Conservation (phyloP, 2,888 invertebrate species). For the Xestia c-nigrum region DNA sequence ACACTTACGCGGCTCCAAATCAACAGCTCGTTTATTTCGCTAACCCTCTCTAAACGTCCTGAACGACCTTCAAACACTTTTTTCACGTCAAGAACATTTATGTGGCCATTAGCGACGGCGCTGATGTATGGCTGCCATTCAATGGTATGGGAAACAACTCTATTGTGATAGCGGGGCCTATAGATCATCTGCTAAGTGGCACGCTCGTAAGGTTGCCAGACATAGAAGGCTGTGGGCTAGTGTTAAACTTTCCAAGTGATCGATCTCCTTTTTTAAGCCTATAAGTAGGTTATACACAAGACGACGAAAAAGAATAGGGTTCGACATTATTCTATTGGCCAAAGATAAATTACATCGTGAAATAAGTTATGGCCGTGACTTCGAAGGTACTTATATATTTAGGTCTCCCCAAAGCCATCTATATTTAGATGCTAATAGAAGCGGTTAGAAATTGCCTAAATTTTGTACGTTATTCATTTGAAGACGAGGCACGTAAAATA, state of each 20-base stretch:
- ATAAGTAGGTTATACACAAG: not conserved
- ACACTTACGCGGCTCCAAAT: constrained; percentile 9
- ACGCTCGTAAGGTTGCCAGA: constrained; percentile 8
- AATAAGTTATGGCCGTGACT: constrained; percentile 26
- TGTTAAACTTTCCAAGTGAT: constrained; percentile 28
- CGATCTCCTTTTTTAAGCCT: constrained; percentile 27
- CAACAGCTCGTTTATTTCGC: constrained; percentile 39
- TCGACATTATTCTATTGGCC: constrained; percentile 9
- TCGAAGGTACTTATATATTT: constrained; percentile 11
- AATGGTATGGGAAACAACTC: constrained; percentile 36
- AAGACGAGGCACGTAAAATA: not conserved
- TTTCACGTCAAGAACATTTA: constrained; percentile 49
- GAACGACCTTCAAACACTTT: constrained; percentile 36
- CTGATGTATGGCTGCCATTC: constrained; percentile 57
- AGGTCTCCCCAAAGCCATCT: constrained; percentile 7
- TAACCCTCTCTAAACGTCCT: constrained; percentile 21
- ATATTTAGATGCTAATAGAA: constrained; percentile 3
- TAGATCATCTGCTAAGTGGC: constrained; percentile 50
- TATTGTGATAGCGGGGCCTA: constrained; percentile 39
- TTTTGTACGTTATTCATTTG: not conserved
- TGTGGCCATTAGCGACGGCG: constrained; percentile 49
- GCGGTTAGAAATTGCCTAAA: not conserved
- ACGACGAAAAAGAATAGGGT: constrained; percentile 6
- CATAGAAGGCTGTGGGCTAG: constrained; percentile 9
- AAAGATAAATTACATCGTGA: constrained; percentile 40